Percentiles rank a stretch among this genome's conserved stretches.
These are phyloP conservation scores for Pomacea maculata DNA, from an alignment of 1,140 invertebrate genomes.

Conservation along the genomic window DNA sequence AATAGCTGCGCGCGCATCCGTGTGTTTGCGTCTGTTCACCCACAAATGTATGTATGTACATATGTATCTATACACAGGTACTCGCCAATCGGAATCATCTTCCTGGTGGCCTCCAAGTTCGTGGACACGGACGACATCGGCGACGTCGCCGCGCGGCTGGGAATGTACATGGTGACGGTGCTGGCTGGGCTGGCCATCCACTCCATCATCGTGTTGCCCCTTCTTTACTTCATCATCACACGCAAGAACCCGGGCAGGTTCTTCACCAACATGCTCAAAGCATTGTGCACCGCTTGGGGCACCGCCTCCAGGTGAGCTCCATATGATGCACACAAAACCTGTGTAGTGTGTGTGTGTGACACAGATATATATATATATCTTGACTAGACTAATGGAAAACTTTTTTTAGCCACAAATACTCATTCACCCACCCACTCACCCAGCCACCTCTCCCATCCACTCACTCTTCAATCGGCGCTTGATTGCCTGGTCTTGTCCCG, in stretches of 20 bases:
- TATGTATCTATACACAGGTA: slow-evolving; percentile 69
- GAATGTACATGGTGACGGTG: slow-evolving; percentile 60
- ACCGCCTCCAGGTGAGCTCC: slow-evolving; percentile 62
- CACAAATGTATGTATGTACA: neutral
- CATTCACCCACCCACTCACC: too few relatives aligned
- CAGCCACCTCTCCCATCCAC: too few relatives aligned
- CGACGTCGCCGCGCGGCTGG: slow-evolving; percentile 48
- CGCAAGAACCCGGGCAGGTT: slow-evolving; percentile 60
- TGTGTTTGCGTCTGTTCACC: neutral
- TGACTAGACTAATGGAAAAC: neutral
- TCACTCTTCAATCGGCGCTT: neutral
- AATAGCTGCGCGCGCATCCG: too few relatives aligned
- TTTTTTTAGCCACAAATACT: too few relatives aligned
- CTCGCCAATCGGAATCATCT: slow-evolving; percentile 90
- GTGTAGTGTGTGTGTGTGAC: neutral
- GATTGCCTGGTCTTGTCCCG: neutral
- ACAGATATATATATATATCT: neutral
- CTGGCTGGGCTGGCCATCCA: slow-evolving; percentile 59
- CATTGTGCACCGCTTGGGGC: slow-evolving; percentile 60
- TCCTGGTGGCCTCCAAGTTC: slow-evolving; percentile 88
- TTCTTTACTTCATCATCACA: slow-evolving; percentile 56
- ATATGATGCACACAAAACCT: neutral
- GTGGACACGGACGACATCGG: slow-evolving; percentile 80
- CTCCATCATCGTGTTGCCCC: slow-evolving; percentile 58
- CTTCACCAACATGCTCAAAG: slow-evolving; percentile 53